Conservation (phyloP, 2,113 vertebrate genomes). For the Rafetus swinhoei region DNA sequence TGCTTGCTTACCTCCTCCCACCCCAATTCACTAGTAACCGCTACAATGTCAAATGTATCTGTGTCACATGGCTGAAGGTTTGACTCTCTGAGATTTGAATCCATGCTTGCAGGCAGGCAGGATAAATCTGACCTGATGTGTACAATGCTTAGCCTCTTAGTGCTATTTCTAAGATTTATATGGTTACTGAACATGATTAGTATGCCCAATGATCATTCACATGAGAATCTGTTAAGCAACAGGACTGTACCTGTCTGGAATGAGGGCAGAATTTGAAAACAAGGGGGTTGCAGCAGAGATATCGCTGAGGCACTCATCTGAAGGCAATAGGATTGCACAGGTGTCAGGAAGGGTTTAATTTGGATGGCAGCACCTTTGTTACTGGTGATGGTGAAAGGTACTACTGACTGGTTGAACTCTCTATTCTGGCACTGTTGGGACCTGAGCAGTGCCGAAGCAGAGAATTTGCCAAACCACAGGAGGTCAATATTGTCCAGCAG, state of each 20-base stretch:
- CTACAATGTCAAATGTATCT: background rate
- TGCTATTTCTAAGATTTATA: background rate
- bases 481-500: too few relatives aligned
- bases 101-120: background rate
- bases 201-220: background rate
- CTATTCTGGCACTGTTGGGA: too few relatives aligned
- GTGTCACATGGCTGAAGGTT: background rate
- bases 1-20: background rate
- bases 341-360: background rate
- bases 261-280: background rate
- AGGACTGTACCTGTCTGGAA: background rate
- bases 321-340: background rate
- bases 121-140: background rate
- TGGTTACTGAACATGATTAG: background rate
- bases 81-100: background rate
- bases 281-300: background rate
- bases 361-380: background rate
- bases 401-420: too few relatives aligned
- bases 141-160: background rate
- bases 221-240: background rate
- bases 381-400: background rate
- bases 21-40: background rate
- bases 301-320: background rate
- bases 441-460: too few relatives aligned
- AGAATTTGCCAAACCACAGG: too few relatives aligned